phyloP scores from a whole-genome alignment of 2,888 invertebrate genomes.

The Dugesia japonica region DNA sequence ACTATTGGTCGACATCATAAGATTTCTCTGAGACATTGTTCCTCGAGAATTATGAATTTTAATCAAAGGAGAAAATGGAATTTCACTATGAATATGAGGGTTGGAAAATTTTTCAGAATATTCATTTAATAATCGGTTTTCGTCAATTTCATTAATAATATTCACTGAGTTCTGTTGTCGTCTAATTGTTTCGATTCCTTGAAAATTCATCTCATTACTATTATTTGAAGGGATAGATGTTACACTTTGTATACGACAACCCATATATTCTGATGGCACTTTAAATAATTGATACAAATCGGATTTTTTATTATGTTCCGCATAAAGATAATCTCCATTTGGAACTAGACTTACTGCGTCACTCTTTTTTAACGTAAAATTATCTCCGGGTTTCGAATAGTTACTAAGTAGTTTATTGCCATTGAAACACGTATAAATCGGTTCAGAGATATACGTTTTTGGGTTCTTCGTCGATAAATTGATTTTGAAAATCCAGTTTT shows the following conservation, averaged over 20 bases:
- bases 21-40: not conserved
- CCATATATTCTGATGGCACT: not conserved
- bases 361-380: not conserved
- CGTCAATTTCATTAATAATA: not conserved
- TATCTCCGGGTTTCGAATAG: not conserved
- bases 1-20: not conserved
- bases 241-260: not conserved
- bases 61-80: not conserved
- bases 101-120: not conserved
- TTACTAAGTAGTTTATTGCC: not conserved
- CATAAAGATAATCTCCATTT: slow-evolving; percentile 1
- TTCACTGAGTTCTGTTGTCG: not conserved
- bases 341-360: not conserved
- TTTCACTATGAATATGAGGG: not conserved
- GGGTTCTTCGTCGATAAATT: not conserved
- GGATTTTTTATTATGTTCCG: slow-evolving; percentile 6
- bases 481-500: not conserved
- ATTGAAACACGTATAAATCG: slow-evolving; percentile 1
- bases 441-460: not conserved
- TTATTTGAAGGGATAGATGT: not conserved
- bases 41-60: not conserved
- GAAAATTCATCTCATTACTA: not conserved
- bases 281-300: slow-evolving; percentile 8
- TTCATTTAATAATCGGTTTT: not conserved
- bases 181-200: not conserved